phyloP scores from a whole-genome alignment of 2,113 vertebrate species.

The Pomatostomus ruficeps region DNA sequence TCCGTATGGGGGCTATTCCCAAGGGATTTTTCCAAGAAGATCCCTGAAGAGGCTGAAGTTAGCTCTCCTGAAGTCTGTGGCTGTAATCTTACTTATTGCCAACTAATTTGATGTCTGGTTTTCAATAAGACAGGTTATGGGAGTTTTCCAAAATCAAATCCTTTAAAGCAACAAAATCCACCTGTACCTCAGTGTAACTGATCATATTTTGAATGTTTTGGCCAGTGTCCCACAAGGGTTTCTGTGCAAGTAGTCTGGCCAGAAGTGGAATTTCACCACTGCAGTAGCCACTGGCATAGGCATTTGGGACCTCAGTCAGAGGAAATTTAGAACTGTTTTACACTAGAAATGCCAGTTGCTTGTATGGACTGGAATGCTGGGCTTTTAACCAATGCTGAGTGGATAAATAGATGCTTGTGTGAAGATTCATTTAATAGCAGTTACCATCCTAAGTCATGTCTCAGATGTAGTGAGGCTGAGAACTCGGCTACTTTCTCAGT shows the following conservation, averaged over 20 bases:
- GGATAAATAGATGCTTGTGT: background rate
- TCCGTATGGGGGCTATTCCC: background rate
- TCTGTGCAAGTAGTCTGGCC: background rate
- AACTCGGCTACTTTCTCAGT: background rate
- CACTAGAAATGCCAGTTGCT: background rate
- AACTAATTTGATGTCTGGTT: background rate
- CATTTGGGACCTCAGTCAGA: fast-evolving
- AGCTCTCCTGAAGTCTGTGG: background rate
- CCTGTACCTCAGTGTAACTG: background rate
- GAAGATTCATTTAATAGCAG: background rate
- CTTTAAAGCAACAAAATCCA: background rate
- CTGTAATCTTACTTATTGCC: background rate
- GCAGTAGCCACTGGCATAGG: background rate
- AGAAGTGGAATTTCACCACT: background rate
- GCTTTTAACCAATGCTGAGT: background rate
- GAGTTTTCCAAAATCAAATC: background rate
- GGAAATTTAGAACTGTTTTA: background rate
- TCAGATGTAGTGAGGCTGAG: background rate
- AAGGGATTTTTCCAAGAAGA: background rate
- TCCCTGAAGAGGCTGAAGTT: background rate
- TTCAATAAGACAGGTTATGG: background rate
- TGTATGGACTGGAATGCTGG: background rate
- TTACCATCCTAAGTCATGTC: background rate
- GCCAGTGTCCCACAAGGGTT: background rate
- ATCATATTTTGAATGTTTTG: background rate